Evolutionary conservation across 2,113 vertebrate genomes (phyloP).

Genomic region (Rhynchomys soricoides): DNA sequence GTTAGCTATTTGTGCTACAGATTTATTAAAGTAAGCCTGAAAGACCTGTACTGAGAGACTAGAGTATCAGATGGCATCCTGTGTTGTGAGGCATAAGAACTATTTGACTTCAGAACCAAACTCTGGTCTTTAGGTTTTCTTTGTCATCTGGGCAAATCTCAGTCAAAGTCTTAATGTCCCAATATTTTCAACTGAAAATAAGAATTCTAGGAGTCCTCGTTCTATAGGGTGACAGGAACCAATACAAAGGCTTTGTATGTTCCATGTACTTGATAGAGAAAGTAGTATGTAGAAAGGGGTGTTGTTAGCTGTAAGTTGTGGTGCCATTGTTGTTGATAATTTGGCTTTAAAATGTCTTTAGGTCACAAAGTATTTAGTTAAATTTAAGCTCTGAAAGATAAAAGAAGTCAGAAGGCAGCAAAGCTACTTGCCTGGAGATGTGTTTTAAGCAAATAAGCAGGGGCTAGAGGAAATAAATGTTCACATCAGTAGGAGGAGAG

Average conservation of each 20-base stretch:
- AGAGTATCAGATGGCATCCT: neutral
- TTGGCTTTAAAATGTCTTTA: neutral
- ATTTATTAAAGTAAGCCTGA: neutral
- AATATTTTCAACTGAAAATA: neutral
- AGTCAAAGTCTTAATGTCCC: neutral
- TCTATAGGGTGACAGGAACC: accelerated
- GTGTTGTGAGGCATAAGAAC: neutral
- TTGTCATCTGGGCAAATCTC: neutral
- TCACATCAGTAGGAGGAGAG: neutral
- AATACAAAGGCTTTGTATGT: neutral
- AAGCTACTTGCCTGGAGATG: neutral
- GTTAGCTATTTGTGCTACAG: neutral
- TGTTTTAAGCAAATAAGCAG: neutral
- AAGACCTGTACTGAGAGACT: neutral
- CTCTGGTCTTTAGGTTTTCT: neutral
- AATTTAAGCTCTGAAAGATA: neutral
- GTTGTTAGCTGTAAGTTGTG: neutral
- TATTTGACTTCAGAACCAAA: constrained; percentile 2
- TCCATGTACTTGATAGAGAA: neutral
- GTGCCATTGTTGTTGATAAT: neutral
- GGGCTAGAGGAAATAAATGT: neutral
- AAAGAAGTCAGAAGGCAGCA: neutral
- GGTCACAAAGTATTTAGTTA: neutral
- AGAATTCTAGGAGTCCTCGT: too few relatives aligned
- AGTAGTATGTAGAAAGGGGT: neutral